These are phyloP conservation scores for Lagorchestes hirsutus DNA, from an alignment of 2,797 vertebrate genomes.

Conservation along the genomic window DNA sequence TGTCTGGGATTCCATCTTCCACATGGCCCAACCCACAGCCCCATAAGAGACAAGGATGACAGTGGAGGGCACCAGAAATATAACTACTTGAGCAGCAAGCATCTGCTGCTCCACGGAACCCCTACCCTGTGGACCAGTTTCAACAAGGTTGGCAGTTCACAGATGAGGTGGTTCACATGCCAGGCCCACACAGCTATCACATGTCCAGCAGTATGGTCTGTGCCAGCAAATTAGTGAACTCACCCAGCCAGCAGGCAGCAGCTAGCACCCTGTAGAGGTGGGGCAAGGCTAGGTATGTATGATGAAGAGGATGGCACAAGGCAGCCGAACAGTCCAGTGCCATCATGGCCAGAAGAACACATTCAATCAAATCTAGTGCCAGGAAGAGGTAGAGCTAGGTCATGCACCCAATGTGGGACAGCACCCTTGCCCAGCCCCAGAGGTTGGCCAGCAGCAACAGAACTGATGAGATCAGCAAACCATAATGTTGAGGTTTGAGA, in stretches of 20 bases:
- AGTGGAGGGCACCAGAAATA: constrained; percentile 45
- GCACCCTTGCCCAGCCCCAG: background rate
- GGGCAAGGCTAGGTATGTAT: background rate
- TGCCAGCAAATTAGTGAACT: constrained; percentile 15
- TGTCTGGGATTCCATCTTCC: background rate
- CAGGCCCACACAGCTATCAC: constrained; percentile 9
- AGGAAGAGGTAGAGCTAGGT: constrained; percentile 48
- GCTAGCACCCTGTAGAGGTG: constrained; percentile 34
- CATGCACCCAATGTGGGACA: constrained; percentile 35
- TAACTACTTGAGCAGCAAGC: constrained; percentile 54
- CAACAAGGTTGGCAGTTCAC: constrained; percentile 63
- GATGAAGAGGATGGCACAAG: constrained; percentile 36
- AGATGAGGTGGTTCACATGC: constrained; percentile 57
- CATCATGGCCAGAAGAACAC: constrained; percentile 53
- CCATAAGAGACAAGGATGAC: constrained; percentile 61
- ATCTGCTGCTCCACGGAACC: constrained; percentile 3
- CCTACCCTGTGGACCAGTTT: constrained; percentile 24
- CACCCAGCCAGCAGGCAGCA: constrained; percentile 24
- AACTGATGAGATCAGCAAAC: constrained; percentile 8
- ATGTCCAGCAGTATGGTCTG: constrained; percentile 9
- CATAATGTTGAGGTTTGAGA: no score
- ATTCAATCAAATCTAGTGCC: constrained; percentile 43
- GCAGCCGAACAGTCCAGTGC: constrained; percentile 57
- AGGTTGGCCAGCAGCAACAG: constrained; percentile 57
- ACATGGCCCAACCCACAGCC: constrained; percentile 26